These are phyloP conservation scores for Microctenopoma lineatum DNA, from an alignment of 2,797 vertebrate genomes.

Conservation along the genomic window DNA sequence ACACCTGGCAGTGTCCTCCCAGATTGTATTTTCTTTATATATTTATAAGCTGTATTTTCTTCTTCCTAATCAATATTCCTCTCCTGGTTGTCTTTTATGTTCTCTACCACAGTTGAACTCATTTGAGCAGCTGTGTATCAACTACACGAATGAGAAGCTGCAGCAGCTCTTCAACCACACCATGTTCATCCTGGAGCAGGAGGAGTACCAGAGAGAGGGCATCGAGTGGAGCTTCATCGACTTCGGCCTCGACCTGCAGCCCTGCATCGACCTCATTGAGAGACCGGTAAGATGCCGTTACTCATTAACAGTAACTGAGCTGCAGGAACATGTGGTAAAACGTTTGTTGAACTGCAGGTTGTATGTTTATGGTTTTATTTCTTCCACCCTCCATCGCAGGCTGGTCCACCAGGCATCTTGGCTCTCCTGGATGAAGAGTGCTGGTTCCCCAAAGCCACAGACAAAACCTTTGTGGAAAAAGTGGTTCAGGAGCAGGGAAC, in stretches of 20 bases:
- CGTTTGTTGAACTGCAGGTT: slow-evolving; percentile 1
- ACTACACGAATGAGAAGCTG: slow-evolving; percentile 98
- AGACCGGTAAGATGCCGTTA: slow-evolving; percentile 82
- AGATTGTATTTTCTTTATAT: too few relatives aligned
- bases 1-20: too few relatives aligned
- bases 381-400: slow-evolving; percentile 70
- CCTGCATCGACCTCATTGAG: slow-evolving; percentile 98
- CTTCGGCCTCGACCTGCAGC: slow-evolving; percentile 96
- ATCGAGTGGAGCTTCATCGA: slow-evolving; percentile 99
- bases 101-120: slow-evolving; percentile 89
- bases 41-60: too few relatives aligned
- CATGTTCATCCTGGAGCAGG: slow-evolving; percentile 99
- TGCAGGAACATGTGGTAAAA: background rate
- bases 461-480: slow-evolving; percentile 97
- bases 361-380: background rate
- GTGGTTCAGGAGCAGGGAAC: slow-evolving; percentile 94
- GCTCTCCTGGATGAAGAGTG: slow-evolving; percentile 97
- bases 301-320: background rate
- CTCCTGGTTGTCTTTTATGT: background rate
- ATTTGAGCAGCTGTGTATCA: slow-evolving; percentile 97
- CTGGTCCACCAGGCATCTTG: slow-evolving; percentile 93
- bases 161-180: slow-evolving; percentile 99
- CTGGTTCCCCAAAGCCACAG: slow-evolving; percentile 99
- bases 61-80: too few relatives aligned
- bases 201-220: slow-evolving; percentile 97